phyloP scores from a whole-genome alignment of 2,888 invertebrate species.

The Pogonocherus hispidulus region DNA sequence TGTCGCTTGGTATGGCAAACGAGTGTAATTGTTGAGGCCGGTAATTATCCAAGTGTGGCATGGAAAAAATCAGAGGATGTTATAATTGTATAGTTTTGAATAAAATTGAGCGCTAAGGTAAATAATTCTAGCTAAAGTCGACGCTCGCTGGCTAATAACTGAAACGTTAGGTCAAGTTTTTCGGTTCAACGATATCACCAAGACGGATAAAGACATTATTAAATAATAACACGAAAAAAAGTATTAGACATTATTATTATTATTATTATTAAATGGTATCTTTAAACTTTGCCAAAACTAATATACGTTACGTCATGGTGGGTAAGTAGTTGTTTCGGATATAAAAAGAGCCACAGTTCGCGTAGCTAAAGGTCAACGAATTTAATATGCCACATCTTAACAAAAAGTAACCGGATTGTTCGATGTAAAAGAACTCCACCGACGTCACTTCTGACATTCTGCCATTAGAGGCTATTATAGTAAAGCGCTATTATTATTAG shows the following conservation, averaged over 20 bases:
- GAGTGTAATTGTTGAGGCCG: constrained; percentile 16
- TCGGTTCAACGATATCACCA: background rate
- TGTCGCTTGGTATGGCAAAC: constrained; percentile 2
- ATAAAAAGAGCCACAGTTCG: background rate
- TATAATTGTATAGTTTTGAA: constrained; percentile 21
- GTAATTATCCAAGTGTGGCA: constrained; percentile 17
- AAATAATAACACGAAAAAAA: too few relatives aligned
- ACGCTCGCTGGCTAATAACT: background rate
- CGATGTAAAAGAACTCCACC: background rate
- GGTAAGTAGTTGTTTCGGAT: background rate
- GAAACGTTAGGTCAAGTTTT: background rate
- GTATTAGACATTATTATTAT: too few relatives aligned
- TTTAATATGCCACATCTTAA: background rate
- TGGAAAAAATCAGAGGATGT: constrained; percentile 3
- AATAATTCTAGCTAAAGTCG: background rate
- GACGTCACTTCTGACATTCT: background rate
- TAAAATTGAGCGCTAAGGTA: background rate
- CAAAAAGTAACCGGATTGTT: constrained; percentile 4
- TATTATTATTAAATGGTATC: background rate
- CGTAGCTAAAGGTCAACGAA: background rate
- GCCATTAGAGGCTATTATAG: background rate
- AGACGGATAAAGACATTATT: background rate
- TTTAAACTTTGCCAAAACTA: background rate
- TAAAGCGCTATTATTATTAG: background rate
- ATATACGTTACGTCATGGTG: background rate